These are phyloP conservation scores for Meteorus sp. DNA, from an alignment of 1,140 invertebrate genomes.

Conservation along the genomic window DNA sequence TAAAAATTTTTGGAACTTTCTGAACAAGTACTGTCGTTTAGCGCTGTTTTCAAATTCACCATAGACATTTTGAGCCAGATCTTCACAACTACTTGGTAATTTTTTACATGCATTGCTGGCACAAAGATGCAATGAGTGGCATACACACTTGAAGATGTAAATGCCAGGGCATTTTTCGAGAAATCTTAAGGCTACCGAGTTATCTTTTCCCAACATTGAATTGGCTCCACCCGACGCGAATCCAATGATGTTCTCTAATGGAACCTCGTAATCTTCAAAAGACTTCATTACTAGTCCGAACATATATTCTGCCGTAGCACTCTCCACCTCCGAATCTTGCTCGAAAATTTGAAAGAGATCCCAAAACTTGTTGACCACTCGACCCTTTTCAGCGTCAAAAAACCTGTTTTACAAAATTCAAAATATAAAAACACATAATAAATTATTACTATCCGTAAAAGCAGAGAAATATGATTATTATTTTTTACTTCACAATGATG, in stretches of 20 bases:
- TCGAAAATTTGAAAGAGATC: constrained; percentile 39
- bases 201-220: constrained; percentile 45
- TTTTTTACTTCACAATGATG: constrained; percentile 14
- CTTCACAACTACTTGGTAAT: constrained; percentile 41
- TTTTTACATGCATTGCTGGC: constrained; percentile 43
- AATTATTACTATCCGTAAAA: constrained; percentile 8
- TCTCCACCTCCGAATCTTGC: constrained; percentile 26
- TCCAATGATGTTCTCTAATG: constrained; percentile 45
- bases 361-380: constrained; percentile 42
- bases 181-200: constrained; percentile 43
- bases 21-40: constrained; percentile 40
- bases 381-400: constrained; percentile 33
- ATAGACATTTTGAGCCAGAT: constrained; percentile 42
- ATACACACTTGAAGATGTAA: constrained; percentile 49
- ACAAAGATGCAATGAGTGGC: constrained; percentile 50
- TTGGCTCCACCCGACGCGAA: constrained; percentile 48
- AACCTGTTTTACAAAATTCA: constrained; percentile 31
- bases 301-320: constrained; percentile 39
- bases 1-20: constrained; percentile 32
- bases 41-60: constrained; percentile 42
- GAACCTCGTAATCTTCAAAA: constrained; percentile 38
- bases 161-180: constrained; percentile 38
- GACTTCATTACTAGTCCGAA: constrained; percentile 34
- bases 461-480: neutral
- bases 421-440: constrained; percentile 8